Evolutionary conservation across 2,888 invertebrate genomes (phyloP).

Genomic region (Ecdyonurus torrentis): DNA sequence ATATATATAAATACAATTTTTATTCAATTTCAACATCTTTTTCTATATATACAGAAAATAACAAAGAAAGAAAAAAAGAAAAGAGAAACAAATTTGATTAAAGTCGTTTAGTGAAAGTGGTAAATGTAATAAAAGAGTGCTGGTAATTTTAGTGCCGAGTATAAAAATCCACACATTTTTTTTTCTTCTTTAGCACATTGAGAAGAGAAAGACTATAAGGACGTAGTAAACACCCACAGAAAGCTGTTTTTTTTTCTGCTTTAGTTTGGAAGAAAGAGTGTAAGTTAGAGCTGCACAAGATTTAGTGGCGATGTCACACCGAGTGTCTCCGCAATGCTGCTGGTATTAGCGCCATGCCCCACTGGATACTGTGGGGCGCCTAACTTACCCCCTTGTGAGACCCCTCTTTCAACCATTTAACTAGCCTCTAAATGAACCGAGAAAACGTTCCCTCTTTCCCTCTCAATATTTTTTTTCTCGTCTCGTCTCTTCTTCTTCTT

Average conservation of each 20-base stretch:
- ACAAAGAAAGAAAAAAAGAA: no score
- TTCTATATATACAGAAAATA: no score
- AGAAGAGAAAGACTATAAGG: not conserved
- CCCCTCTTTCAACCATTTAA: not conserved
- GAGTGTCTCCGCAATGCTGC: not conserved
- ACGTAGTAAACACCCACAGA: not conserved
- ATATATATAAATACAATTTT: no score
- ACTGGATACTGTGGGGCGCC: not conserved
- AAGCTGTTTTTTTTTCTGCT: not conserved
- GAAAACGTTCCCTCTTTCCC: not conserved
- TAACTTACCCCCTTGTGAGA: not conserved
- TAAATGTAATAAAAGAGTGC: not conserved
- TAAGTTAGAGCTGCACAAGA: not conserved
- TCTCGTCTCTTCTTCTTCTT: not conserved
- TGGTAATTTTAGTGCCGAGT: not conserved
- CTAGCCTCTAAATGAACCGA: not conserved
- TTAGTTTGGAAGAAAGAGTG: no score
- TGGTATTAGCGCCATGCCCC: not conserved
- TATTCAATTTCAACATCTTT: no score
- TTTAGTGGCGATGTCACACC: not conserved
- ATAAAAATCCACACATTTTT: not conserved
- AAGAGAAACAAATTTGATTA: not conserved
- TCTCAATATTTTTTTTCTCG: not conserved
- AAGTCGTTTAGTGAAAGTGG: not conserved
- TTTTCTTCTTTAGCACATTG: not conserved